These are phyloP conservation scores for Lutjanus erythropterus DNA, from an alignment of 2,113 vertebrate genomes.

Conservation along the genomic window DNA sequence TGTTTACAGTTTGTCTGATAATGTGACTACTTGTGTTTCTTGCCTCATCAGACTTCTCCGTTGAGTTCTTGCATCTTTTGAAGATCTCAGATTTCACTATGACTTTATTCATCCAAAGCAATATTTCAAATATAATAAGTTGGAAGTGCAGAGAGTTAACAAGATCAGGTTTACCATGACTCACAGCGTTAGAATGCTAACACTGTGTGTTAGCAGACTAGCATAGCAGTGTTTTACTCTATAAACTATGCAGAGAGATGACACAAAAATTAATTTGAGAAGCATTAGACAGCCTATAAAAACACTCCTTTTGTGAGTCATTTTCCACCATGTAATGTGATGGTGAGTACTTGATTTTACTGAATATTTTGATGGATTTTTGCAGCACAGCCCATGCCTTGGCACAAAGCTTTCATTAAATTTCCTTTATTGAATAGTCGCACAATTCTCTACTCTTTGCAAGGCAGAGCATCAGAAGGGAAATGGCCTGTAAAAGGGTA, in stretches of 20 bases:
- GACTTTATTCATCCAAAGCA: too few species aligned
- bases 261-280: background rate
- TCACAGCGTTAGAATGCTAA: too few species aligned
- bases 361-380: conserved; percentile 32
- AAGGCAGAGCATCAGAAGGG: conserved; percentile 35
- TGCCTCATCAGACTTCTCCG: too few species aligned
- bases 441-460: conserved; percentile 31
- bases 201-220: too few species aligned
- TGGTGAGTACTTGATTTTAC: conserved; percentile 21
- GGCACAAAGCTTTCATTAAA: conserved; percentile 42
- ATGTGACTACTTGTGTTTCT: too few species aligned
- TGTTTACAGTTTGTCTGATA: too few species aligned
- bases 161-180: too few species aligned
- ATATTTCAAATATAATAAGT: too few species aligned
- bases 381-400: conserved; percentile 14
- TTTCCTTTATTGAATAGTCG: conserved; percentile 28
- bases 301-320: background rate
- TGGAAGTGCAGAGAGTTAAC: too few species aligned
- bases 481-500: conserved; percentile 37
- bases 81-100: too few species aligned
- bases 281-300: conserved; percentile 9
- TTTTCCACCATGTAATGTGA: background rate
- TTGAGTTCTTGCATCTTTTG: too few species aligned
- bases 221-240: too few species aligned
- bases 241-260: background rate